Percentiles rank a stretch among this genome's conserved stretches.
These are phyloP conservation scores for Erebia aethiops DNA, from an alignment of 2,888 invertebrate genomes.

Conservation along the genomic window DNA sequence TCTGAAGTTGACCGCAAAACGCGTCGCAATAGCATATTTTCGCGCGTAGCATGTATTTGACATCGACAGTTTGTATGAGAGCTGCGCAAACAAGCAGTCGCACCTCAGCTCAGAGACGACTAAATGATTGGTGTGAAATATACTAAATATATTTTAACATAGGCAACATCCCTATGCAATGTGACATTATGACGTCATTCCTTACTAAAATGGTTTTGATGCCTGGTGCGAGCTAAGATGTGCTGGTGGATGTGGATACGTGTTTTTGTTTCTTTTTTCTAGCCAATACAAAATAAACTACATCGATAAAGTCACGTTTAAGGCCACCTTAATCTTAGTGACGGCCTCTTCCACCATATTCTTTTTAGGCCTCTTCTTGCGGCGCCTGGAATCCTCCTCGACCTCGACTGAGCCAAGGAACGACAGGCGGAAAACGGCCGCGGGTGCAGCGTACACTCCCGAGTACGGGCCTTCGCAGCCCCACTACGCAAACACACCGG, in stretches of 20 bases:
- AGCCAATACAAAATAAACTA: constrained; percentile 9
- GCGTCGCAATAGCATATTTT: too few species aligned
- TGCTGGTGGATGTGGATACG: too few species aligned
- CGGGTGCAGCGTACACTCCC: constrained; percentile 83
- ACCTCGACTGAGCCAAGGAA: constrained; percentile 94
- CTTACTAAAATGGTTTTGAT: neutral
- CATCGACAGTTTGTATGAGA: too few species aligned
- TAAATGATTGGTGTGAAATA: too few species aligned
- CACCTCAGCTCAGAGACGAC: too few species aligned
- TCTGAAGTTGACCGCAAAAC: too few species aligned
- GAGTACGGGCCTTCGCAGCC: constrained; percentile 76
- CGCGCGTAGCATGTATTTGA: too few species aligned
- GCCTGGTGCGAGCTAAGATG: neutral
- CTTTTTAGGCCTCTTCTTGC: constrained; percentile 92
- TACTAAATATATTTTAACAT: too few species aligned
- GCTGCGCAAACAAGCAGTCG: too few species aligned
- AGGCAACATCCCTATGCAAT: too few species aligned
- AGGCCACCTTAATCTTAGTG: constrained; percentile 91
- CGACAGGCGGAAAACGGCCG: constrained; percentile 90
- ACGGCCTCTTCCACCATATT: constrained; percentile 94
- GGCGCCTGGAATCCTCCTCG: constrained; percentile 89
- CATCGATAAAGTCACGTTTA: constrained; percentile 24
- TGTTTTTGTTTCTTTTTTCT: neutral
- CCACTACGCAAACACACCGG: constrained; percentile 69
- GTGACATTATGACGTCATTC: neutral